Evolutionary conservation across 1,140 invertebrate genomes (phyloP).

Genomic region (Drosophila chauvacae): DNA sequence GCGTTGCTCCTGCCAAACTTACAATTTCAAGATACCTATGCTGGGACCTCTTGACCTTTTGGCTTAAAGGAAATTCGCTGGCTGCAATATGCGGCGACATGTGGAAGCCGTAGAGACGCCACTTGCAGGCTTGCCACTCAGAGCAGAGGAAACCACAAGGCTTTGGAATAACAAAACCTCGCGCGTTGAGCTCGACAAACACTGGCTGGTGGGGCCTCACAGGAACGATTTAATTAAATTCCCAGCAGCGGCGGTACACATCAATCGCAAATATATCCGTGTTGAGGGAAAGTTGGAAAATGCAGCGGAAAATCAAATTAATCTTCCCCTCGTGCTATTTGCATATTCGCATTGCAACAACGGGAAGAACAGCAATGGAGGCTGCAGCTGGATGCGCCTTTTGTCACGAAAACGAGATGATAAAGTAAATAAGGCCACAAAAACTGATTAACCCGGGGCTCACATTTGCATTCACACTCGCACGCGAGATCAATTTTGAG

Average conservation of each 20-base stretch:
- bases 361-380: neutral
- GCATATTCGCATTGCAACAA: slow-evolving; percentile 38
- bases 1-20: neutral
- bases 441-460: slow-evolving; percentile 34
- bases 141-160: slow-evolving; percentile 13
- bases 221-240: slow-evolving; percentile 43
- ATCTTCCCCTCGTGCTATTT: slow-evolving; percentile 50
- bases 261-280: slow-evolving; percentile 21
- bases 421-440: slow-evolving; percentile 46
- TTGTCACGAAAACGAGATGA: slow-evolving; percentile 38
- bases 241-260: slow-evolving; percentile 4
- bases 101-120: slow-evolving; percentile 21
- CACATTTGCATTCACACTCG: slow-evolving; percentile 5
- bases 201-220: neutral
- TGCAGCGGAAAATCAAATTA: slow-evolving; percentile 64
- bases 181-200: neutral
- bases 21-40: too few species aligned
- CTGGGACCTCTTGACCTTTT: slow-evolving; percentile 42
- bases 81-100: slow-evolving; percentile 38
- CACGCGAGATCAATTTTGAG: slow-evolving; percentile 6
- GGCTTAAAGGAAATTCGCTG: slow-evolving; percentile 13
- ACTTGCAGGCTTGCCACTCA: slow-evolving; percentile 10
- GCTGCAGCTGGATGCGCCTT: slow-evolving; percentile 19
- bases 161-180: slow-evolving; percentile 7
- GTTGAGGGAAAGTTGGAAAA: slow-evolving; percentile 30